phyloP scores from a whole-genome alignment of 2,113 vertebrate species.

The Corythoichthys intestinalis region DNA sequence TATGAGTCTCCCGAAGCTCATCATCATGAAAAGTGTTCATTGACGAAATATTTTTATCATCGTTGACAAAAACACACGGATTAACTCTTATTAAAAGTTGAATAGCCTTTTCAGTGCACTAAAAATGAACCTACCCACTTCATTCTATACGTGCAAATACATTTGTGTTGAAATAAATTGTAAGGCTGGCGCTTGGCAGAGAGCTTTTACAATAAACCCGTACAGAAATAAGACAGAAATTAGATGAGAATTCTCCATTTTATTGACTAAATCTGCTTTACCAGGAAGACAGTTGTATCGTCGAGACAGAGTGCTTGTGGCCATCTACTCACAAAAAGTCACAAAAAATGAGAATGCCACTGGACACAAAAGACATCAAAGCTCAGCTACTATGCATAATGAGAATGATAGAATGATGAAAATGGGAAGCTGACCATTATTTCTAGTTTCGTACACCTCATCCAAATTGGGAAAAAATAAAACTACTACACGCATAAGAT shows the following conservation, averaged over 20 bases:
- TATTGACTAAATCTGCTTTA: constrained; percentile 70
- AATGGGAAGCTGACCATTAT: neutral
- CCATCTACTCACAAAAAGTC: constrained; percentile 62
- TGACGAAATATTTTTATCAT: too few relatives aligned
- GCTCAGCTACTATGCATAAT: constrained; percentile 43
- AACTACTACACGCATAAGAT: too few relatives aligned
- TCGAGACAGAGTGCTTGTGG: constrained; percentile 68
- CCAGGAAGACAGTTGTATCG: constrained; percentile 80
- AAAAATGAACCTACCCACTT: too few relatives aligned
- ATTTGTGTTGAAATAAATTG: too few relatives aligned
- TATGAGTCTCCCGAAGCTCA: too few relatives aligned
- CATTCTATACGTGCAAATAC: too few relatives aligned
- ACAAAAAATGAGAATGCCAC: constrained; percentile 50
- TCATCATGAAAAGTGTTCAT: too few relatives aligned
- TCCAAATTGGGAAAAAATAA: neutral
- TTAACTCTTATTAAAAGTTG: too few relatives aligned
- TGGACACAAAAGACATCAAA: constrained; percentile 44
- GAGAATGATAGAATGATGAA: constrained; percentile 26
- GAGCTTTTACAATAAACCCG: too few relatives aligned
- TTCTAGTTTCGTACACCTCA: neutral
- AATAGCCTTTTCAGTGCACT: too few relatives aligned
- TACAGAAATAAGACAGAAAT: neutral
- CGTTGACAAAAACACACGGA: too few relatives aligned
- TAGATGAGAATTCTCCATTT: constrained; percentile 44
- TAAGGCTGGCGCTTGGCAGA: too few relatives aligned